phyloP scores from a whole-genome alignment of 37 sponge, comb jelly and placozoan genomes.

The Theonella swinhoei region DNA sequence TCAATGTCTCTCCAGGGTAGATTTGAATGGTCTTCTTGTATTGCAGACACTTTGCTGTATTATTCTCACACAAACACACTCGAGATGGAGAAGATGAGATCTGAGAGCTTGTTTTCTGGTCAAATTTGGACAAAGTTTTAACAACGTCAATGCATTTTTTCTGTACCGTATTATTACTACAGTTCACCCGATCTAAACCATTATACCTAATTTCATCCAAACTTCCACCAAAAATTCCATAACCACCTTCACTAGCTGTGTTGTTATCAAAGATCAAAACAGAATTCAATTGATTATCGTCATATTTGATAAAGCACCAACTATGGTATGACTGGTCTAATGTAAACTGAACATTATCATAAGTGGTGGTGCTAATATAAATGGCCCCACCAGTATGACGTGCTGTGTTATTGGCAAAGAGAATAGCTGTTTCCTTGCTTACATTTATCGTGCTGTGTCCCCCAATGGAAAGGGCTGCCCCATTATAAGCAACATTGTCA shows the following conservation, averaged over 20 bases:
- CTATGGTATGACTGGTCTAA: no score
- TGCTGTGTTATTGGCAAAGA: not conserved
- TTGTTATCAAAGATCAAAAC: not conserved
- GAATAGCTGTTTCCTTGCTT: not conserved
- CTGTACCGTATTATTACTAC: no score
- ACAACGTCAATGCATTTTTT: not conserved
- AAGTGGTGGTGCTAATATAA: no score
- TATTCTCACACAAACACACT: not conserved
- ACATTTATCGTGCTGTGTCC: not conserved
- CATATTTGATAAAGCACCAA: no score
- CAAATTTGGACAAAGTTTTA: not conserved
- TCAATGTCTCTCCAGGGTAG: not conserved
- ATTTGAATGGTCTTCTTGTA: not conserved
- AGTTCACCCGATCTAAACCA: no score
- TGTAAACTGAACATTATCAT: no score
- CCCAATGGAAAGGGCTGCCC: not conserved
- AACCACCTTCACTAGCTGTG: not conserved
- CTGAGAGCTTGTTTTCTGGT: not conserved
- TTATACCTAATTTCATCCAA: not conserved
- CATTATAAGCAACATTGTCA: not conserved
- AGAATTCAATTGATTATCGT: not conserved
- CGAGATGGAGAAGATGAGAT: not conserved
- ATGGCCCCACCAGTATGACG: not conserved
- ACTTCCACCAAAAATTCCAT: not conserved
- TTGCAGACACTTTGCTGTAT: not conserved